A percentile compares a stretch with the other conserved stretches of the same genome.
Evolutionary conservation across 2,797 vertebrate species (phyloP).

Genomic region (Podarcis siculus): DNA sequence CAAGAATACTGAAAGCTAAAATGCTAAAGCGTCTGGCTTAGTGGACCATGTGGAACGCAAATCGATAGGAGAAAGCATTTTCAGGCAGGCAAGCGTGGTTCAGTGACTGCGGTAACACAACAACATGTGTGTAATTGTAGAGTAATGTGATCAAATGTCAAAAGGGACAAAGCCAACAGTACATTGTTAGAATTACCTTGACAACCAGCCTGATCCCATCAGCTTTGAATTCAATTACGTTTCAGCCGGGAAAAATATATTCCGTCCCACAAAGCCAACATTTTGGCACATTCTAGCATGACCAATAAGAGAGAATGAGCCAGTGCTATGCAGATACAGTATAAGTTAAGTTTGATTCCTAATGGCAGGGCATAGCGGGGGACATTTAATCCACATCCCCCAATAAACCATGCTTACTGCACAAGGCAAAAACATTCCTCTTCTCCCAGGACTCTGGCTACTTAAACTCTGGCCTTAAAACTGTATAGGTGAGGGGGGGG

Average conservation of each 20-base stretch:
- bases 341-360: background rate
- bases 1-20: conserved; percentile 40
- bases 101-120: conserved; percentile 20
- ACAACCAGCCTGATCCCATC: conserved; percentile 32
- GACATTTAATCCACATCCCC: background rate
- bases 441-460: no score
- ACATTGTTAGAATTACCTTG: conserved; percentile 27
- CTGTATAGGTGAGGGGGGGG: no score
- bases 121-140: conserved; percentile 38
- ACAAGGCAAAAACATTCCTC: no score
- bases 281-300: background rate
- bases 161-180: conserved; percentile 17
- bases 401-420: no score
- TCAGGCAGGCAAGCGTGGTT: conserved; percentile 9
- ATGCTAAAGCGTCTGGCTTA: conserved; percentile 44
- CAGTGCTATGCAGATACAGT: background rate
- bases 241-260: background rate
- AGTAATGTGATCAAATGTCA: conserved; percentile 44
- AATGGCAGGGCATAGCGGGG: background rate
- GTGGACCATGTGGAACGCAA: conserved; percentile 34
- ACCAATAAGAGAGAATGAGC: background rate
- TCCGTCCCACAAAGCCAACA: background rate
- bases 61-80: conserved; percentile 45
- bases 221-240: conserved; percentile 23
- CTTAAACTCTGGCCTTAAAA: no score